A percentile compares a stretch with the other conserved stretches of the same genome.
These are phyloP conservation scores for Dermatemys mawii DNA, from an alignment of 2,113 vertebrate genomes.

Conservation along the genomic window DNA sequence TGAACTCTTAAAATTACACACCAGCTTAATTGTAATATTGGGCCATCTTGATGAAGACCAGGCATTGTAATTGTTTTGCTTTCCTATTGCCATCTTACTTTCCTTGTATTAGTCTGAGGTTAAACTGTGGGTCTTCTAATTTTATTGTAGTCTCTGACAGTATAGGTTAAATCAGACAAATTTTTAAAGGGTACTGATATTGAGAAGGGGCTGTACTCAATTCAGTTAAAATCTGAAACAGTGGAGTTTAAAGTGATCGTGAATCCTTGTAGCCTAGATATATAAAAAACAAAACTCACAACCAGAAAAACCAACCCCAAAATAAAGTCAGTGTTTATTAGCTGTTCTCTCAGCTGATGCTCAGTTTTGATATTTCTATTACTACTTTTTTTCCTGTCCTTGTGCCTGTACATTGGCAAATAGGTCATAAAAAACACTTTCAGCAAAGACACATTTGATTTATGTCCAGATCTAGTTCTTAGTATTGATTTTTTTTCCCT, in stretches of 20 bases:
- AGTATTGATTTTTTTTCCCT: constrained; percentile 77
- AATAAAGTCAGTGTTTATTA: constrained; percentile 47
- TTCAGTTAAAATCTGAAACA: constrained; percentile 50
- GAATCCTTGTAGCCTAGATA: background rate
- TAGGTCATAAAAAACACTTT: constrained; percentile 77
- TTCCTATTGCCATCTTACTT: constrained; percentile 1
- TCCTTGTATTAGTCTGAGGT: constrained; percentile 10
- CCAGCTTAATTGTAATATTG: constrained; percentile 34
- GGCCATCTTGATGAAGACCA: constrained; percentile 11
- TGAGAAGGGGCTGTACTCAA: constrained; percentile 15
- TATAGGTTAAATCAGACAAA: constrained; percentile 33
- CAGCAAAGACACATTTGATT: constrained; percentile 78
- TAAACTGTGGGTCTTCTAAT: constrained; percentile 25
- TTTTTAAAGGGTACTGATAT: constrained; percentile 52
- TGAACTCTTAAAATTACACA: constrained; percentile 6
- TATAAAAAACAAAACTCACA: background rate
- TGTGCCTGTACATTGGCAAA: constrained; percentile 71
- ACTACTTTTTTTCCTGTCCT: constrained; percentile 40
- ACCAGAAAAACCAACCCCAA: constrained; percentile 22
- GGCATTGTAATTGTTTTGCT: constrained; percentile 49
- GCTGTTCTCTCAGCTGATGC: background rate
- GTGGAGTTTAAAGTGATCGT: constrained; percentile 40
- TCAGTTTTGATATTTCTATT: constrained; percentile 68
- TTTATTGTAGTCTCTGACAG: constrained; percentile 15
- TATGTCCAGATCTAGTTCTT: constrained; percentile 74